Percentiles rank a stretch among this genome's conserved stretches.
Evolutionary conservation across 2,888 invertebrate genomes (phyloP).

Genomic region (Ochropleura leucogaster): DNA sequence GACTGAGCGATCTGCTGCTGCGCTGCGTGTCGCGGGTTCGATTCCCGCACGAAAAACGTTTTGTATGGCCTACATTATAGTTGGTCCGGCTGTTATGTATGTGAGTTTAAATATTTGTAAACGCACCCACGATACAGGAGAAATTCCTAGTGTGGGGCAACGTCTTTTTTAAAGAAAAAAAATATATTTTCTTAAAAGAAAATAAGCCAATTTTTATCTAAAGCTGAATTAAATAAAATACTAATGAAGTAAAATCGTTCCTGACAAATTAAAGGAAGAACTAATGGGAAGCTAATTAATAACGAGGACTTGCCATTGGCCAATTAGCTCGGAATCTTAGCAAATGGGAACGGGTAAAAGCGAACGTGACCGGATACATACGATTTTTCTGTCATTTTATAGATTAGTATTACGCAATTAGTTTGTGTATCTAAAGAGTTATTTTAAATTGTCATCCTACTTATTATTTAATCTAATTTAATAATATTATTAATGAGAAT

Average conservation of each 20-base stretch:
- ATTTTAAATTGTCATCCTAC: neutral
- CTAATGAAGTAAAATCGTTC: slow-evolving; percentile 27
- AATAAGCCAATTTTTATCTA: neutral
- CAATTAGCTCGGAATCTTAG: slow-evolving; percentile 34
- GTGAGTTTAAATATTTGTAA: too few species aligned
- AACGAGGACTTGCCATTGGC: slow-evolving; percentile 24
- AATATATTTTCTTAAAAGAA: neutral
- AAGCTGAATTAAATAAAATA: slow-evolving; percentile 26
- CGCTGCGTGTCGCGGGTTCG: too few species aligned
- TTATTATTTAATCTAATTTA: too few species aligned
- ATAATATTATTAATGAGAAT: too few species aligned
- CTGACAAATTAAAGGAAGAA: slow-evolving; percentile 42
- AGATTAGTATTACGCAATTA: slow-evolving; percentile 26
- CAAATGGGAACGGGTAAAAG: slow-evolving; percentile 27
- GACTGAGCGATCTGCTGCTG: too few species aligned
- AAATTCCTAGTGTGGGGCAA: too few species aligned
- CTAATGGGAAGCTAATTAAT: slow-evolving; percentile 43
- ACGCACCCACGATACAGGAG: too few species aligned
- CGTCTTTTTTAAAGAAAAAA: too few species aligned
- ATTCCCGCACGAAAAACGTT: too few species aligned
- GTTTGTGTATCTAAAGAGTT: neutral
- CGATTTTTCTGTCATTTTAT: slow-evolving; percentile 13
- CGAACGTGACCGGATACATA: slow-evolving; percentile 48
- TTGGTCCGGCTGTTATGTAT: too few species aligned
- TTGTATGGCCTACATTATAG: too few species aligned